Evolutionary conservation across 2,888 invertebrate genomes (phyloP).

Genomic region (Ephialtes manifestator): DNA sequence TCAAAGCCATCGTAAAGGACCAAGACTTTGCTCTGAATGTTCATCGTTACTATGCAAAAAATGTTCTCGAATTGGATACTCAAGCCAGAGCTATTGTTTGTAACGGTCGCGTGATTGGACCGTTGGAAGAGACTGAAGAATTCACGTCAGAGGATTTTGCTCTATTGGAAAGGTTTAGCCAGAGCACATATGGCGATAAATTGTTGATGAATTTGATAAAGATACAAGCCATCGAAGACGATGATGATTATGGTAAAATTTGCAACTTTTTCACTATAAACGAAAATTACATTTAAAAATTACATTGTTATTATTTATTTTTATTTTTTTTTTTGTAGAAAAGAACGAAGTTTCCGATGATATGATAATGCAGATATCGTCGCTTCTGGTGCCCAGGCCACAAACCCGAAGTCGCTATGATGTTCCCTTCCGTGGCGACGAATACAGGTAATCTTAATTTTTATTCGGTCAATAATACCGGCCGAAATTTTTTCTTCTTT

Average conservation of each 20-base stretch:
- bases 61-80: conserved; percentile 90
- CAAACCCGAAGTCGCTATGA: conserved; percentile 91
- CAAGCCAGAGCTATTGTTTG: conserved; percentile 92
- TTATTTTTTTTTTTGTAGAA: conserved; percentile 79
- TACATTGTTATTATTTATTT: background rate
- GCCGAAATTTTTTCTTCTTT: too few relatives aligned
- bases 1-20: conserved; percentile 72
- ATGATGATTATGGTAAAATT: conserved; percentile 85
- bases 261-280: too few relatives aligned
- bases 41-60: conserved; percentile 90
- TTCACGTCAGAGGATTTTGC: conserved; percentile 96
- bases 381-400: conserved; percentile 92
- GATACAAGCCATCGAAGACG: conserved; percentile 86
- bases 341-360: conserved; percentile 89
- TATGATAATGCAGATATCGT: conserved; percentile 92
- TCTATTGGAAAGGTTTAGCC: conserved; percentile 93
- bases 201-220: conserved; percentile 89
- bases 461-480: background rate
- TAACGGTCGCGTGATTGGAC: conserved; percentile 96
- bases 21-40: conserved; percentile 80
- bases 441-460: conserved; percentile 86
- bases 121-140: conserved; percentile 90
- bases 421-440: conserved; percentile 89
- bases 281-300: background rate
- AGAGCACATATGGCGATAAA: conserved; percentile 91